Evolutionary conservation across 2,113 vertebrate species (phyloP).

Genomic region (Phalacrocorax brasilianus): DNA sequence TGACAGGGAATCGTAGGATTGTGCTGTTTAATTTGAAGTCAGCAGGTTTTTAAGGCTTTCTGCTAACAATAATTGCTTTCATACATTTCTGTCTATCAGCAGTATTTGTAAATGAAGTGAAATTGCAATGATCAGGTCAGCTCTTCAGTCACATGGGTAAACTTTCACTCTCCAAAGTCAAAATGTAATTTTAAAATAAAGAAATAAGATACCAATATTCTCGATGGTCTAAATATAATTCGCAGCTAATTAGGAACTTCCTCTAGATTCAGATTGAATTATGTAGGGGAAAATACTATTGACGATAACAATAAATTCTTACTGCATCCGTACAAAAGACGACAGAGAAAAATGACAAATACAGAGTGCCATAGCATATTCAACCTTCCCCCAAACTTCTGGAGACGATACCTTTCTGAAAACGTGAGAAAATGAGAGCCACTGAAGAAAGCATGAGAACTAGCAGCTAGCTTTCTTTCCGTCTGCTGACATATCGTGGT

Average conservation of each 20-base stretch:
- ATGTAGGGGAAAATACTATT: conserved; percentile 40
- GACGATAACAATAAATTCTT: conserved; percentile 73
- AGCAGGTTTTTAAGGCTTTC: conserved; percentile 97
- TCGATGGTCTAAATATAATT: conserved; percentile 50
- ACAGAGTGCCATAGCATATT: conserved; percentile 46
- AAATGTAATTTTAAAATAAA: conserved; percentile 65
- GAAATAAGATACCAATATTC: conserved; percentile 48
- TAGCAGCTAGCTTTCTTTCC: conserved; percentile 63
- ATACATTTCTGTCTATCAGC: conserved; percentile 92
- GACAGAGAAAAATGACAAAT: conserved; percentile 65
- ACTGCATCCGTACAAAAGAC: conserved; percentile 75
- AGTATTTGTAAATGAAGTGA: conserved; percentile 85
- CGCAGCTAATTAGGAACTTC: conserved; percentile 49
- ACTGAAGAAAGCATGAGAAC: conserved; percentile 61
- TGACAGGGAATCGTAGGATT: conserved; percentile 74
- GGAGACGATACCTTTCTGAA: conserved; percentile 30
- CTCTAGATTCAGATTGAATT: conserved; percentile 53
- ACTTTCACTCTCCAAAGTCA: conserved; percentile 77
- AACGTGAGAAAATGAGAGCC: conserved; percentile 50
- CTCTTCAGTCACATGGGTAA: conserved; percentile 73
- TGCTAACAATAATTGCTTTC: conserved; percentile 92
- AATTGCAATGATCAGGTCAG: conserved; percentile 72
- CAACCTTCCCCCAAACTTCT: conserved; percentile 46
- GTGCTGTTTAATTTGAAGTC: conserved; percentile 88
- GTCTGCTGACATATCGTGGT: neutral